A percentile compares a stretch with the other conserved stretches of the same genome.
These are phyloP conservation scores for Polypterus senegalus DNA, from an alignment of 2,113 vertebrate genomes.

Conservation along the genomic window DNA sequence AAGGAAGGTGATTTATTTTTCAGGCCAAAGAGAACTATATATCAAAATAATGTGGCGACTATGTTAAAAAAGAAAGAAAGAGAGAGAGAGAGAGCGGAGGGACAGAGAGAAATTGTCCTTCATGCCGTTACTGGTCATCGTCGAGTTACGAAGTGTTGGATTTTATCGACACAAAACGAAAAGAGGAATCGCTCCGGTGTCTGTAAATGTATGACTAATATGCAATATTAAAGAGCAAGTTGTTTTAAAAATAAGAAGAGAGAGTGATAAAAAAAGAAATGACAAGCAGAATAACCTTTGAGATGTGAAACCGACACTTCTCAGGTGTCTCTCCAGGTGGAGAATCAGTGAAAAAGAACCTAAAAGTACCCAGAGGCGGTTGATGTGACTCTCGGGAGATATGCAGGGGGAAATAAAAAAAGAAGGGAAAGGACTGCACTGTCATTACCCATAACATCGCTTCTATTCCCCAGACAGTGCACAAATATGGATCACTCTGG, in stretches of 20 bases:
- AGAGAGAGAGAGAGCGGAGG: too few species aligned
- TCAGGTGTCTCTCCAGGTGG: conserved; percentile 37
- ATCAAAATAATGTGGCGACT: conserved; percentile 30
- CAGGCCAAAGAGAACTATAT: conserved; percentile 23
- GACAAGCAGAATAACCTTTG: conserved; percentile 33
- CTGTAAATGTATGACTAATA: conserved; percentile 30
- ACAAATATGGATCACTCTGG: conserved; percentile 18
- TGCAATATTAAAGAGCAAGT: conserved; percentile 8
- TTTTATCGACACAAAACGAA: conserved; percentile 24
- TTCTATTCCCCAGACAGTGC: conserved; percentile 11
- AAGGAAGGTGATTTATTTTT: conserved; percentile 29
- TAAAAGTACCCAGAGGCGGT: conserved; percentile 30
- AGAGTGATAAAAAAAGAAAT: conserved; percentile 19
- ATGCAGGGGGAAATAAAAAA: conserved; percentile 13
- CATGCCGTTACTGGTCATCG: conserved; percentile 30
- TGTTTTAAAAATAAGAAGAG: conserved; percentile 17
- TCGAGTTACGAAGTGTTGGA: conserved; percentile 19
- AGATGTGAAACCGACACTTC: conserved; percentile 27
- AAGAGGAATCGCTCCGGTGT: conserved; percentile 19
- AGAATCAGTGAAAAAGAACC: conserved; percentile 30
- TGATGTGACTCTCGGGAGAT: conserved; percentile 21
- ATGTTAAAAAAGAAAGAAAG: conserved; percentile 24
- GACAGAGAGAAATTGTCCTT: conserved; percentile 29
- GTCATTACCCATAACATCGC: conserved; percentile 17
- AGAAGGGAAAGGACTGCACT: background rate